These are phyloP conservation scores for Vultur gryphus DNA, from an alignment of 2,797 vertebrate species.

Conservation along the genomic window DNA sequence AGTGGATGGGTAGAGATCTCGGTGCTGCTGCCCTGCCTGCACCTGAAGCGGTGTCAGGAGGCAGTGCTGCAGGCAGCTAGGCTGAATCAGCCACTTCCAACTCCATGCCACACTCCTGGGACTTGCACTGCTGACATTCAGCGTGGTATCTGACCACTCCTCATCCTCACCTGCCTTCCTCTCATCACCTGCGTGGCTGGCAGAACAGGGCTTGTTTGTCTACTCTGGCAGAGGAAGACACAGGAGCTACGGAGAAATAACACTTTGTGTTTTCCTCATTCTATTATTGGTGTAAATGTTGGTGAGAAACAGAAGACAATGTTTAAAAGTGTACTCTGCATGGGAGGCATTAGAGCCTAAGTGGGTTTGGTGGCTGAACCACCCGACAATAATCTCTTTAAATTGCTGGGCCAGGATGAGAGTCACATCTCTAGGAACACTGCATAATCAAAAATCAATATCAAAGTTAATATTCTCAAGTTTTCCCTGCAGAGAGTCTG, in stretches of 20 bases:
- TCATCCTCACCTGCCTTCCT: background rate
- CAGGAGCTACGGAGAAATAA: background rate
- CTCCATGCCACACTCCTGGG: fast-evolving
- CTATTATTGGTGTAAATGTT: background rate
- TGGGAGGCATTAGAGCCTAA: background rate
- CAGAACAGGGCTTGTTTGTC: background rate
- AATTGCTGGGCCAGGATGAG: background rate
- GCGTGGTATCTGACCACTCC: fast-evolving
- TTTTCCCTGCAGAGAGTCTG: background rate
- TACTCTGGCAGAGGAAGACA: background rate
- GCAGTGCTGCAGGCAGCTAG: background rate
- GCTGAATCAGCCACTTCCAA: background rate
- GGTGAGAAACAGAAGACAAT: background rate
- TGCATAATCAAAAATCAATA: background rate
- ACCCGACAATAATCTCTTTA: background rate
- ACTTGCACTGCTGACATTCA: background rate
- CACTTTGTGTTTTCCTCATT: background rate
- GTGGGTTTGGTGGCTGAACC: background rate
- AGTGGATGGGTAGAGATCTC: background rate
- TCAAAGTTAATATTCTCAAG: background rate
- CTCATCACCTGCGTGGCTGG: background rate
- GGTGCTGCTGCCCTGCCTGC: background rate
- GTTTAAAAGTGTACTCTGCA: background rate
- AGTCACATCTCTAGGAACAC: background rate
- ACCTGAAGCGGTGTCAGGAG: background rate